Evolutionary conservation across 2,113 vertebrate genomes (phyloP).

Genomic region (Pleuronectes platessa): DNA sequence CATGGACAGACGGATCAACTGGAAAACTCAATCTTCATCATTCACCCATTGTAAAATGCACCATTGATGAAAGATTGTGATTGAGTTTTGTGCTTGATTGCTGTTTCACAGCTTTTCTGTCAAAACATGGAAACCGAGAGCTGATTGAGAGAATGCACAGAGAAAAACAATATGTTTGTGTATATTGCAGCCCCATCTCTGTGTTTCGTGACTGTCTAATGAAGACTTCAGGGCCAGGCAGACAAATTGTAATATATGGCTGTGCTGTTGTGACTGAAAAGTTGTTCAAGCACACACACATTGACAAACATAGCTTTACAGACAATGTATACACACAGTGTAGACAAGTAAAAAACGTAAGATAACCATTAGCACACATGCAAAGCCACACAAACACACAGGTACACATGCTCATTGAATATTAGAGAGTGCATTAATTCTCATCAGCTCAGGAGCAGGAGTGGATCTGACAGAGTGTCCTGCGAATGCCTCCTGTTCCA

Average conservation of each 20-base stretch:
- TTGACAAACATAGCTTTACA: conserved; percentile 16
- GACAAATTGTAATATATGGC: conserved; percentile 82
- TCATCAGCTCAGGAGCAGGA: conserved; percentile 64
- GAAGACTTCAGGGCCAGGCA: conserved; percentile 81
- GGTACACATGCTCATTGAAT: conserved; percentile 42
- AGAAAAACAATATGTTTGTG: conserved; percentile 5
- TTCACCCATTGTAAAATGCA: conserved; percentile 32
- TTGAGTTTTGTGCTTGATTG: conserved; percentile 20
- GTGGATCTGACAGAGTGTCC: conserved; percentile 59
- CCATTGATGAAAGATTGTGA: conserved; percentile 24
- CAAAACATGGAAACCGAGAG: not conserved
- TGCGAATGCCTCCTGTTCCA: conserved; percentile 45
- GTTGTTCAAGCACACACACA: conserved; percentile 4
- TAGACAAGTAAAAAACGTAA: not conserved
- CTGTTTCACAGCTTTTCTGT: conserved; percentile 21
- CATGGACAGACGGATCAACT: conserved; percentile 39
- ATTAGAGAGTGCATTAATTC: conserved; percentile 74
- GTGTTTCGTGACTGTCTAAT: conserved; percentile 70
- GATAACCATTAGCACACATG: not conserved
- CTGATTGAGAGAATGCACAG: not conserved
- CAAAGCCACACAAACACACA: not conserved
- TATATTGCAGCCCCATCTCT: conserved; percentile 55
- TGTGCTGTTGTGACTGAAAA: conserved; percentile 36
- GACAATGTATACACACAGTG: conserved; percentile 5
- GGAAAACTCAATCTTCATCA: conserved; percentile 52